phyloP scores from a whole-genome alignment of 1,140 invertebrate species.

The Fopius arisanus region DNA sequence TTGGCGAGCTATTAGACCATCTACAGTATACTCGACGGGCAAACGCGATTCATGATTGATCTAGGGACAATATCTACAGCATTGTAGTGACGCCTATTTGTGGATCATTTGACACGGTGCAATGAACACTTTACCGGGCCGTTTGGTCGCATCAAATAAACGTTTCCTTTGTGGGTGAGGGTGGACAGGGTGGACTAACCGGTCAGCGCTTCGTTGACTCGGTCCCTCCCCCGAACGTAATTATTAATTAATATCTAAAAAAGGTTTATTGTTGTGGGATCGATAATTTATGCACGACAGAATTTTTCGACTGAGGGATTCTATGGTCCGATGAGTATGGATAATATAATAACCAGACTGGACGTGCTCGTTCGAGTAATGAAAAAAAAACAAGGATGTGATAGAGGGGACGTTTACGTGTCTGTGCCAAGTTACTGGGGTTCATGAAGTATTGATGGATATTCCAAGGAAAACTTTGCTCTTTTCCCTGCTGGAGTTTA shows the following conservation, averaged over 20 bases:
- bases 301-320: conserved; percentile 23
- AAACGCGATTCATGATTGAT: not conserved
- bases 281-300: conserved; percentile 53
- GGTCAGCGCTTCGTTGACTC: conserved; percentile 17
- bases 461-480: conserved; percentile 32
- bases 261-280: conserved; percentile 43
- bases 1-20: not conserved
- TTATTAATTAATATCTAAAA: conserved; percentile 61
- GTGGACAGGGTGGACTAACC: not conserved
- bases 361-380: not conserved
- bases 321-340: not conserved
- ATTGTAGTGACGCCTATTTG: conserved; percentile 27
- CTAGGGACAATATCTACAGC: not conserved
- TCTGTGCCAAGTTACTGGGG: conserved; percentile 5
- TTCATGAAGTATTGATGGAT: conserved; percentile 33
- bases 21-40: not conserved
- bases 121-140: conserved; percentile 33
- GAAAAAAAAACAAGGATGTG: not conserved
- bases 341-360: conserved; percentile 13
- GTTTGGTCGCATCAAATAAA: conserved; percentile 29
- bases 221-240: conserved; percentile 38
- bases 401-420: conserved; percentile 1
- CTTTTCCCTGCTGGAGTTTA: not conserved
- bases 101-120: conserved; percentile 37
- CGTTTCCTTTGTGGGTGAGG: conserved; percentile 32